Evolutionary conservation across 1,140 invertebrate species (phyloP).

Genomic region (Oreohelix idahoensis): DNA sequence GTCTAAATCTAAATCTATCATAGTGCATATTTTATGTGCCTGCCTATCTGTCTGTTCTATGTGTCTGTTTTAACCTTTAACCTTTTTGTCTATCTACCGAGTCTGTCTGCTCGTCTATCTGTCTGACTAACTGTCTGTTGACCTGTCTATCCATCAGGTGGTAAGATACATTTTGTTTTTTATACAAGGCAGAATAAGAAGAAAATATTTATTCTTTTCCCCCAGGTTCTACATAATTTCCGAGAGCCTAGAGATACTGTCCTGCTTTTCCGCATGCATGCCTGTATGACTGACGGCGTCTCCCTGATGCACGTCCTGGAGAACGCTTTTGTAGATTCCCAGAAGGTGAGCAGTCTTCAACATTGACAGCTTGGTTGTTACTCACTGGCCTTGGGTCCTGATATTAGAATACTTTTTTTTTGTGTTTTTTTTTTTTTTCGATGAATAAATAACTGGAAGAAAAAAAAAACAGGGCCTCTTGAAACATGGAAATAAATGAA

Average conservation of each 20-base stretch:
- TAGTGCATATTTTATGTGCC: too few relatives aligned
- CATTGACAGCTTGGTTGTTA: background rate
- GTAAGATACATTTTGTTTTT: too few relatives aligned
- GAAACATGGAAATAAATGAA: too few relatives aligned
- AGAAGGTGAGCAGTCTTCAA: conserved; percentile 45
- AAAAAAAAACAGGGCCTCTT: too few relatives aligned
- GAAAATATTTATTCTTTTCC: background rate
- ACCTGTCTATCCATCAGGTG: too few relatives aligned
- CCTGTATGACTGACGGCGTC: conserved; percentile 77
- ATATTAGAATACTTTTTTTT: too few relatives aligned
- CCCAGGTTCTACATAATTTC: conserved; percentile 71
- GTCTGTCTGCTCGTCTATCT: background rate
- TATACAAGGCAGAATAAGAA: background rate
- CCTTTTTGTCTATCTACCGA: too few relatives aligned
- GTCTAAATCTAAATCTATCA: background rate
- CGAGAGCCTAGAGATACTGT: conserved; percentile 74
- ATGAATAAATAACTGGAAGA: too few relatives aligned
- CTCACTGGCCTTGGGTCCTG: too few relatives aligned
- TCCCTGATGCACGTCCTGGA: conserved; percentile 75
- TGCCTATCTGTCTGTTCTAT: too few relatives aligned
- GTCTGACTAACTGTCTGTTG: background rate
- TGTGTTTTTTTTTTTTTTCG: too few relatives aligned
- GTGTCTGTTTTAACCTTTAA: too few relatives aligned
- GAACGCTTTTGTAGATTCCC: conserved; percentile 75
- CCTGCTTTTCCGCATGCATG: conserved; percentile 76